Percentiles rank a stretch among this genome's conserved stretches.
phyloP scores from a whole-genome alignment of 1,140 invertebrate genomes.

The Scaptomyza pallida region DNA sequence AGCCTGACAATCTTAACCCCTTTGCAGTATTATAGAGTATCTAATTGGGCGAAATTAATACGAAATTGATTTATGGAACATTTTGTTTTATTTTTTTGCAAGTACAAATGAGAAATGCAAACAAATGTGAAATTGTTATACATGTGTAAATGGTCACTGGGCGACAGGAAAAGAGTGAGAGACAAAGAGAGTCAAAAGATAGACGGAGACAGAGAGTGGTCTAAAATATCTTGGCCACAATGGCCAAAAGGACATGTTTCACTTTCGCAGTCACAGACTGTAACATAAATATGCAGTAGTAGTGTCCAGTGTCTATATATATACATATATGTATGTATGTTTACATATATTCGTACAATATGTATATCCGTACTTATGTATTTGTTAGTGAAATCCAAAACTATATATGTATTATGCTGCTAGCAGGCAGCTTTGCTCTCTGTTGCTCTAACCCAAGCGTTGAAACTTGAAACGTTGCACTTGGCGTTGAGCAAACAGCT shows the following conservation, averaged over 20 bases:
- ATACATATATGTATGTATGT: slow-evolving; percentile 39
- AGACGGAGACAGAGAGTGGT: slow-evolving; percentile 38
- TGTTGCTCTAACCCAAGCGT: slow-evolving; percentile 25
- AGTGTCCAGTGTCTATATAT: slow-evolving; percentile 20
- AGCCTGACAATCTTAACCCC: no score
- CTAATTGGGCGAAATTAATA: background rate
- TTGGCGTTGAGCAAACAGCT: slow-evolving; percentile 61
- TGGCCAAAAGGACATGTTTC: slow-evolving; percentile 64
- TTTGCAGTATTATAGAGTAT: no score
- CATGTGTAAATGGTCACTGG: slow-evolving; percentile 24
- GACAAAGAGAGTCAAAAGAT: background rate
- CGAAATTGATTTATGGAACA: slow-evolving; percentile 14
- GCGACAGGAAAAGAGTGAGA: background rate
- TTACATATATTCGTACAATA: slow-evolving; percentile 24
- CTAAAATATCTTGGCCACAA: slow-evolving; percentile 56
- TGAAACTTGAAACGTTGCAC: slow-evolving; percentile 77
- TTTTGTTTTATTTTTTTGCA: background rate
- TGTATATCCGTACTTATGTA: slow-evolving; percentile 39
- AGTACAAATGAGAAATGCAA: slow-evolving; percentile 31
- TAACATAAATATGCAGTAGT: slow-evolving; percentile 58
- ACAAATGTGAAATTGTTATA: slow-evolving; percentile 19
- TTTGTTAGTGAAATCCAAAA: slow-evolving; percentile 74
- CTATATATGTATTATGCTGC: slow-evolving; percentile 58
- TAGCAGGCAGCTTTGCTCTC: slow-evolving; percentile 33
- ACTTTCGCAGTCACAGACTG: slow-evolving; percentile 42